A percentile compares a stretch with the other conserved stretches of the same genome.
These are phyloP conservation scores for Ginglymostoma cirratum DNA, from an alignment of 2,113 vertebrate species.

Conservation along the genomic window DNA sequence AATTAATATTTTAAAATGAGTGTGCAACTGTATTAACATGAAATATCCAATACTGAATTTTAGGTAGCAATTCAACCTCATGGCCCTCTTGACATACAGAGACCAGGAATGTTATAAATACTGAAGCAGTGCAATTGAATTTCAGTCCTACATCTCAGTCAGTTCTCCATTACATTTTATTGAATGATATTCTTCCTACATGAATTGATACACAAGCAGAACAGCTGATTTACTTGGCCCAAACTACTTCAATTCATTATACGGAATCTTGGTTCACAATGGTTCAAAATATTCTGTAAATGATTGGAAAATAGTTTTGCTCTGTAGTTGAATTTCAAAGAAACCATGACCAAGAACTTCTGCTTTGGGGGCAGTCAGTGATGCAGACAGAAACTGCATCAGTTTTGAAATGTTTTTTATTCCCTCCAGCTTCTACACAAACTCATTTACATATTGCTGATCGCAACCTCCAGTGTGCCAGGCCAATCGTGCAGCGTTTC, in stretches of 20 bases:
- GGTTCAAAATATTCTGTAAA: not conserved
- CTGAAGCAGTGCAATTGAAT: not conserved
- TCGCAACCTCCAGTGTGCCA: not conserved
- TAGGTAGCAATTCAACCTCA: not conserved
- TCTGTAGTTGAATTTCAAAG: not conserved
- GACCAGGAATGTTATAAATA: not conserved
- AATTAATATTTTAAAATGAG: not conserved
- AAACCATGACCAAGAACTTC: not conserved
- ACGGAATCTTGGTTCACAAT: not conserved
- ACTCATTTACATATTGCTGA: not conserved
- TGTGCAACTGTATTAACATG: not conserved
- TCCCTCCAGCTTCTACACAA: too few species aligned
- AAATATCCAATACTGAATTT: not conserved
- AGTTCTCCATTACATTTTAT: not conserved
- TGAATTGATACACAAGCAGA: not conserved
- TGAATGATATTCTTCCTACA: not conserved
- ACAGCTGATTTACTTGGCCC: not conserved
- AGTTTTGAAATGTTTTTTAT: too few species aligned
- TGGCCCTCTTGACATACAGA: not conserved
- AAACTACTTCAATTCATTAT: constrained; percentile 12
- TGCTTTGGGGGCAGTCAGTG: not conserved
- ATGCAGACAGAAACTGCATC: not conserved
- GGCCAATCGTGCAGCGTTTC: too few species aligned
- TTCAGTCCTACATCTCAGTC: not conserved
- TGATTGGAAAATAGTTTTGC: not conserved